Conservation (phyloP, 2,888 invertebrate genomes). For the Sinhomidia bicolor region DNA sequence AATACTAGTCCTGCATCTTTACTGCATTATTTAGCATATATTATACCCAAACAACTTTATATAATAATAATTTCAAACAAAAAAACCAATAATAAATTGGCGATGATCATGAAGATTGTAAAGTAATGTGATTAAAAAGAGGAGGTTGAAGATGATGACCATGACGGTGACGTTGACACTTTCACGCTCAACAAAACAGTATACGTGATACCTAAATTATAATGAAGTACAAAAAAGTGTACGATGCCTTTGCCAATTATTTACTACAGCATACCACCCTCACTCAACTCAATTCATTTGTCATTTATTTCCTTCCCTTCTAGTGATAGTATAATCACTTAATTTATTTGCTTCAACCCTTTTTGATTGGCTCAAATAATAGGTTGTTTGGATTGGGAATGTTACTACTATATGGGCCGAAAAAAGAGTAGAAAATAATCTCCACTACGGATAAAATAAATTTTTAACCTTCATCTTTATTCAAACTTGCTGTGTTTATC, state of each 20-base stretch:
- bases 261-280: not conserved
- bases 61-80: too few relatives aligned
- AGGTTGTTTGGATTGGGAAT: conserved; percentile 46
- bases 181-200: conserved; percentile 24
- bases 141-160: conserved; percentile 15
- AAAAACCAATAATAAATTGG: conserved; percentile 24
- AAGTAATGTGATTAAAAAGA: not conserved
- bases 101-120: conserved; percentile 1
- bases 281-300: not conserved
- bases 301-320: conserved; percentile 28
- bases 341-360: conserved; percentile 23
- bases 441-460: conserved; percentile 5
- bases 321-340: conserved; percentile 50
- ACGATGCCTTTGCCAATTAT: not conserved
- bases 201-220: not conserved
- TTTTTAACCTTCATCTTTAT: conserved; percentile 29
- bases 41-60: not conserved
- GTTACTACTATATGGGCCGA: conserved; percentile 3
- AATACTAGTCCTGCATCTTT: not conserved
- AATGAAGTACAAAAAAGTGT: not conserved
- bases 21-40: conserved; percentile 5
- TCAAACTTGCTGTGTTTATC: conserved; percentile 28
- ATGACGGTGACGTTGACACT: conserved; percentile 45
- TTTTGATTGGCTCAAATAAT: conserved; percentile 43
- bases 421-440: not conserved